Conservation (phyloP, 2,888 invertebrate species). For the Ramazzottius varieornatus region DNA sequence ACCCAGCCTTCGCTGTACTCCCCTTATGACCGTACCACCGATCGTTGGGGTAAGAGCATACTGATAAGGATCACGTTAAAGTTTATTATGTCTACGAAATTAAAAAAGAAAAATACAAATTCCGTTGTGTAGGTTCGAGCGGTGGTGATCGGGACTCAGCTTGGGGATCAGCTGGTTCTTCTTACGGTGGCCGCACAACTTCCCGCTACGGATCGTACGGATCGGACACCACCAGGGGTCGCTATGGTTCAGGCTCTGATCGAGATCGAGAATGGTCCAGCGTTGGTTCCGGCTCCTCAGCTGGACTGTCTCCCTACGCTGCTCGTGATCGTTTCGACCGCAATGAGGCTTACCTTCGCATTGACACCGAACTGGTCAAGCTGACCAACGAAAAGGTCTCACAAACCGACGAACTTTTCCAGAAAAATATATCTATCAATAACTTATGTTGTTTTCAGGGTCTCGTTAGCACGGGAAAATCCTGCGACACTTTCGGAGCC, state of each 20-base stretch:
- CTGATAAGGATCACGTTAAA: too few relatives aligned
- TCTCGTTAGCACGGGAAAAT: not conserved
- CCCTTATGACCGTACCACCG: not conserved
- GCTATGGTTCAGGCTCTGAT: too few relatives aligned
- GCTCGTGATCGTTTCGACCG: not conserved
- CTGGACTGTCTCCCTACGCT: not conserved
- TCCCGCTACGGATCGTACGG: not conserved
- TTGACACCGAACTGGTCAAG: not conserved
- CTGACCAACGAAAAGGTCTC: conserved; percentile 4
- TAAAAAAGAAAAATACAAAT: too few relatives aligned
- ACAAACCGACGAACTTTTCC: too few relatives aligned
- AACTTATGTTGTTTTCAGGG: too few relatives aligned
- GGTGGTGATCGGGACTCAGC: too few relatives aligned
- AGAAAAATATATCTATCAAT: too few relatives aligned
- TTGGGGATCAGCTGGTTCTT: too few relatives aligned
- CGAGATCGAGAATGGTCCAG: not conserved
- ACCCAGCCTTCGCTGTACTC: not conserved
- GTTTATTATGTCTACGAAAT: too few relatives aligned
- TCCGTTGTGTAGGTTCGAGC: too few relatives aligned
- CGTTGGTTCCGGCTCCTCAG: not conserved
- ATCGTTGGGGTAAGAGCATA: not conserved
- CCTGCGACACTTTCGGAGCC: not conserved
- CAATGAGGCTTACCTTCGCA: not conserved
- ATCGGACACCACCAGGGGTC: too few relatives aligned
- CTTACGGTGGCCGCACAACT: not conserved